Conservation (phyloP, 2,888 invertebrate genomes). For the Dasysyrphus tricinctus region DNA sequence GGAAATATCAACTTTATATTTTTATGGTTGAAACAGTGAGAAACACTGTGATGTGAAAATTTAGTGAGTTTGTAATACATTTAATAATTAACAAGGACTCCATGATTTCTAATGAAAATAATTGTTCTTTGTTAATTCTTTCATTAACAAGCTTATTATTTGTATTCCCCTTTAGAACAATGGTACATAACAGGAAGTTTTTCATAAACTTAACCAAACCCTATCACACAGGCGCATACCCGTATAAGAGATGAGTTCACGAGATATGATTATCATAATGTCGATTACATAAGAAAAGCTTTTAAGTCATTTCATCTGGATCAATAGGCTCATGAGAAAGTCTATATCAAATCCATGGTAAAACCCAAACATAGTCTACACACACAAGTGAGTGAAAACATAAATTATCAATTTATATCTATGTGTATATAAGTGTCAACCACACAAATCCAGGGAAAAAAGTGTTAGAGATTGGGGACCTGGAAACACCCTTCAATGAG, state of each 20-base stretch:
- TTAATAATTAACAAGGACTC: no score
- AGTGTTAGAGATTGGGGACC: conserved; percentile 39
- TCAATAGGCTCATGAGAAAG: conserved; percentile 61
- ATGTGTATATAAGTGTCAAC: neutral
- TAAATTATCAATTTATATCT: neutral
- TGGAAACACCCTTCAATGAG: conserved; percentile 71
- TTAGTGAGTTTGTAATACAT: no score
- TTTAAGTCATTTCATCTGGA: conserved; percentile 71
- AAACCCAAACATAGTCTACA: no score
- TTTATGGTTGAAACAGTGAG: no score
- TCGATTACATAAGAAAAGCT: conserved; percentile 62
- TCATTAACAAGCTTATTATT: no score
- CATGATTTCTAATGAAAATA: no score
- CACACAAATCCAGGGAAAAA: neutral
- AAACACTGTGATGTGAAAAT: no score
- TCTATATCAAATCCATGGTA: conserved; percentile 31
- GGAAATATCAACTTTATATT: no score
- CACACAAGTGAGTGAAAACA: no score
- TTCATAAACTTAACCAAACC: neutral
- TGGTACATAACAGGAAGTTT: neutral
- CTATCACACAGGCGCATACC: neutral
- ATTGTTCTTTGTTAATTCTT: no score
- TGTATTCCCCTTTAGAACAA: no score
- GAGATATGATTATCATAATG: conserved; percentile 66
- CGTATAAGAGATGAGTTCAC: neutral